Evolutionary conservation across 2,888 invertebrate genomes (phyloP).

Genomic region (Chorisops tibialis): DNA sequence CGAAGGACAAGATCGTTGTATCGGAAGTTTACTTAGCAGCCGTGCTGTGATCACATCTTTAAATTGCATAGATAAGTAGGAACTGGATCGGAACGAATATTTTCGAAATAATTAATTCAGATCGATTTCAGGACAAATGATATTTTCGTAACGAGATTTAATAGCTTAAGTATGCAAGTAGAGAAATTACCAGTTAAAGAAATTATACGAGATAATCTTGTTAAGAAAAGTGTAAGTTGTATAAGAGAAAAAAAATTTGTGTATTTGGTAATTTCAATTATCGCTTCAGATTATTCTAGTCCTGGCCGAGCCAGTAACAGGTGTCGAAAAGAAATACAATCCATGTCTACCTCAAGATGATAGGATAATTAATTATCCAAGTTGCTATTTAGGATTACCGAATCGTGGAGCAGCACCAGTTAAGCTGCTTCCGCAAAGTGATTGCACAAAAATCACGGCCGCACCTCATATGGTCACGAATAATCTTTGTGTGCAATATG

Average conservation of each 20-base stretch:
- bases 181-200: slow-evolving; percentile 16
- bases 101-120: not conserved
- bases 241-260: no score
- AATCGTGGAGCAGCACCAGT: slow-evolving; percentile 14
- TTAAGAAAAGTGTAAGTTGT: slow-evolving; percentile 20
- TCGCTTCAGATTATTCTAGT: slow-evolving; percentile 29
- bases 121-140: slow-evolving; percentile 14
- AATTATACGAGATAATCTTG: slow-evolving; percentile 18
- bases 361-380: not conserved
- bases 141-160: slow-evolving; percentile 8
- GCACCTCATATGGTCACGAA: not conserved
- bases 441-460: slow-evolving; percentile 4
- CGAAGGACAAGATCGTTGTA: slow-evolving; percentile 24
- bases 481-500: slow-evolving; percentile 19
- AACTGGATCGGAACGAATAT: not conserved
- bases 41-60: slow-evolving; percentile 28
- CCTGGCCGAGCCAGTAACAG: slow-evolving; percentile 12
- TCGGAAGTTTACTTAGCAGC: slow-evolving; percentile 26
- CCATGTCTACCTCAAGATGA: slow-evolving; percentile 26
- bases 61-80: slow-evolving; percentile 27
- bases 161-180: not conserved
- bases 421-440: not conserved
- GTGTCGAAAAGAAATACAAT: slow-evolving; percentile 11
- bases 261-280: not conserved
- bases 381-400: slow-evolving; percentile 25